Base-by-base conservation (phyloP, 2,888 invertebrate genomes). In the Hofmannophila pseudospretella region DNA sequence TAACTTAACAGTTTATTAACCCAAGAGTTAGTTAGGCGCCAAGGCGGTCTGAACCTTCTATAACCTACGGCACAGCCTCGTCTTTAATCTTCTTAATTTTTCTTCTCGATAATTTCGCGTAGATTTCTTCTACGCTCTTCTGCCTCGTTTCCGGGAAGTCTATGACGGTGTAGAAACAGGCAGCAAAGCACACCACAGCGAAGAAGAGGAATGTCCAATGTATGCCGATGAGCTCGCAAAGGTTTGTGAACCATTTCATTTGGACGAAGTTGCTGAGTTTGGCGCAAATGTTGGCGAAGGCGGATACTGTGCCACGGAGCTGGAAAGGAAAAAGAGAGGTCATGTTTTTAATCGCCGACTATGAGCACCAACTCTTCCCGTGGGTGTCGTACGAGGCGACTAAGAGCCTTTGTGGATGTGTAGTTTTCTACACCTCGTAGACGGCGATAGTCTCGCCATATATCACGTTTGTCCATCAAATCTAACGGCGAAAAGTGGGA, bases 181-280 rank as follows among this genome's bases (percentile, higher is more conserved):
- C 74, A 8, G 55, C 29, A 55, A 85, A 81, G 38, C 74, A 75
- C 5, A 84, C 70, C 0, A 62, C 23, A 0, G 81, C 59, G 47
- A 86, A 86, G 63, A 79, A 79, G 0, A 82, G 44, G 51, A 85
- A 79, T 0, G 76, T 76, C 80, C 82, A 84, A 30, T 86, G 84
- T 30, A 82, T 81, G 19, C 85, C 84, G 34, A 85, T 64, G 1
- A 72, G 42, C 0, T 74, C 70, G 38, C 74, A 73, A 8, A 85
- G 56, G 7, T 59, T 61, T 0, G 75, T 73, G 67, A 86, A 86
- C 81, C 82, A 84, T 46, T 84, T 86, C 54, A 76, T 78, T 44
- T 86, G 85, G 22, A 81, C 41, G 51, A 86, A 86, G 57, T 85
- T 86, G 60, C 81, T 81, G 38, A 82, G 58, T 50, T 86, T 85